Percentiles rank a stretch among this genome's conserved stretches.
phyloP scores from a whole-genome alignment of 2,113 vertebrate genomes.

The Neolamprologus toae region DNA sequence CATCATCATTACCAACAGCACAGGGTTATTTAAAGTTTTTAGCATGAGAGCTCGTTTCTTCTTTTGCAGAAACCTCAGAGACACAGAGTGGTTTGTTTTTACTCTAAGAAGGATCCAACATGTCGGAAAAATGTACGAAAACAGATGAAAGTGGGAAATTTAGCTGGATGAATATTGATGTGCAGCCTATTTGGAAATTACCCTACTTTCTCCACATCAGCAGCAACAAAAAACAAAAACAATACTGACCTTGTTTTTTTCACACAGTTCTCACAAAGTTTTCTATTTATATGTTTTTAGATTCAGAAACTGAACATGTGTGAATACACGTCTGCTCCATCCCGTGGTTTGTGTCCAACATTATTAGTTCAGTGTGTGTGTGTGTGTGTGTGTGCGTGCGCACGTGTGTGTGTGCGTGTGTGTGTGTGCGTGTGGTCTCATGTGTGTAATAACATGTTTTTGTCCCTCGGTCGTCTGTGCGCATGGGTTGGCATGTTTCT shows the following conservation, averaged over 20 bases:
- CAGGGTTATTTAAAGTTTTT: background rate
- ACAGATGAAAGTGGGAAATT: constrained; percentile 39
- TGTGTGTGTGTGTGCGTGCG: background rate
- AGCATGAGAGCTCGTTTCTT: background rate
- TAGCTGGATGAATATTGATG: constrained; percentile 49
- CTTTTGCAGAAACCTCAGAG: background rate
- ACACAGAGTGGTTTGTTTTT: background rate
- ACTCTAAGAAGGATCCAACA: background rate
- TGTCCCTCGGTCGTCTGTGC: background rate
- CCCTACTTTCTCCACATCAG: constrained; percentile 30
- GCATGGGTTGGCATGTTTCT: background rate
- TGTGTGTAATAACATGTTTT: background rate
- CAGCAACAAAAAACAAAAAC: background rate
- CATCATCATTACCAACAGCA: background rate
- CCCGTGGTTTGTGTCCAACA: background rate
- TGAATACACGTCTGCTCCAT: background rate
- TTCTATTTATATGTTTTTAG: background rate
- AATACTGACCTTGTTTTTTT: constrained; percentile 33
- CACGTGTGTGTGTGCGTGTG: fast-evolving
- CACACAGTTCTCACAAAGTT: background rate
- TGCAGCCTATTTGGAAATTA: constrained; percentile 14
- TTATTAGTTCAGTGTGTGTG: background rate
- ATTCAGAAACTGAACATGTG: background rate
- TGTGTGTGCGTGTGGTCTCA: fast-evolving
- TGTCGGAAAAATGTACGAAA: background rate